A percentile compares a stretch with the other conserved stretches of the same genome.
phyloP scores from a whole-genome alignment of 2,888 invertebrate genomes.

The Ormyrus pomaceus region DNA sequence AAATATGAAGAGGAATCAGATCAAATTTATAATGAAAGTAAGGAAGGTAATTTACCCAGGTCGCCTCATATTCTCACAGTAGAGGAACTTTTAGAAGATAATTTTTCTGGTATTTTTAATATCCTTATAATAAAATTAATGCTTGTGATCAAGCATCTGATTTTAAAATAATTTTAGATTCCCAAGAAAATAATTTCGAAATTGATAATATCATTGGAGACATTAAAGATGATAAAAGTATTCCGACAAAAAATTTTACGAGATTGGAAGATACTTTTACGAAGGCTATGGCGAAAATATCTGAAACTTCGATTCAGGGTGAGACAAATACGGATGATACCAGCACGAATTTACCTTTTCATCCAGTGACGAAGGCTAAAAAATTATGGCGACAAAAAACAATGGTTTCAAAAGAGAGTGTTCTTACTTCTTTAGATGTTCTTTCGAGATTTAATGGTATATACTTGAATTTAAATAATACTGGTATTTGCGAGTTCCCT shows the following conservation, averaged over 20 bases:
- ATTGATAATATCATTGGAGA: conserved; percentile 3
- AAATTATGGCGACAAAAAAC: conserved; percentile 39
- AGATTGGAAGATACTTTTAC: conserved; percentile 31
- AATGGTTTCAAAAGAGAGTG: conserved; percentile 26
- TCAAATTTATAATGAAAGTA: conserved; percentile 2
- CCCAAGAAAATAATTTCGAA: conserved; percentile 8
- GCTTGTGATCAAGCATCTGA: no score
- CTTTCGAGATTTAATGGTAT: conserved; percentile 43
- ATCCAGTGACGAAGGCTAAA: conserved; percentile 18
- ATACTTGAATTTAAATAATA: conserved; percentile 49
- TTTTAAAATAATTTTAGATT: background rate
- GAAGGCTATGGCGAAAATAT: conserved; percentile 23
- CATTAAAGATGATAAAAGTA: conserved; percentile 30
- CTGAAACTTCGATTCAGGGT: background rate
- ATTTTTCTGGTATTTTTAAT: background rate
- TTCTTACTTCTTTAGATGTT: conserved; percentile 1
- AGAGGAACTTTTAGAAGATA: conserved; percentile 25
- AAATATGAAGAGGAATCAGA: conserved; percentile 23
- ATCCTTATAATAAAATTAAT: background rate
- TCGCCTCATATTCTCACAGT: conserved; percentile 41
- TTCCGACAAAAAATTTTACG: conserved; percentile 21
- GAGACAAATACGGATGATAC: background rate
- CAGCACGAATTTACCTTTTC: conserved; percentile 1
- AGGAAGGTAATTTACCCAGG: conserved; percentile 15
- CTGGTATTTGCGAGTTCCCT: conserved; percentile 49